These are phyloP conservation scores for Syrmaticus mikado DNA, from an alignment of 2,113 vertebrate species.

Conservation along the genomic window DNA sequence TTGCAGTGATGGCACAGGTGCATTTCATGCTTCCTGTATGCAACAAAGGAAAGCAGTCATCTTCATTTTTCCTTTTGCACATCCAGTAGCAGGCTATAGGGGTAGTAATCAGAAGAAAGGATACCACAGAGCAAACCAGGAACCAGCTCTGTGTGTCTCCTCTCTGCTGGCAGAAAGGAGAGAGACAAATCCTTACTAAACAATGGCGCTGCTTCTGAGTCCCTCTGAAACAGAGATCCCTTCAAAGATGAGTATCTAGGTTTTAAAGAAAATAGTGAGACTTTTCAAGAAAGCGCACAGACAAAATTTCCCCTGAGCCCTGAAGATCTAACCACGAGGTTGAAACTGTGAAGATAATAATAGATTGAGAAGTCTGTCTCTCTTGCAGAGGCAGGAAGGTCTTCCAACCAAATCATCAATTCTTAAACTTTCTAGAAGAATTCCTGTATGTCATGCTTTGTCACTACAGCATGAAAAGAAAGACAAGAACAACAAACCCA, in stretches of 20 bases:
- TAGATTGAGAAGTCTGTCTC: not conserved
- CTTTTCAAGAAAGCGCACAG: not conserved
- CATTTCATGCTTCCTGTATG: not conserved
- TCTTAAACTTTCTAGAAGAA: not conserved
- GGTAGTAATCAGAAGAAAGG: not conserved
- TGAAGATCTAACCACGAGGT: not conserved
- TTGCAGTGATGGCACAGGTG: not conserved
- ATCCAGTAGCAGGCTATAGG: not conserved
- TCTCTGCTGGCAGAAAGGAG: not conserved
- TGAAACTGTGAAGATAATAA: not conserved
- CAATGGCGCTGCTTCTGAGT: not conserved
- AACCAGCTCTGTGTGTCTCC: not conserved
- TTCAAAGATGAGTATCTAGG: not conserved
- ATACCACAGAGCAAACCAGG: not conserved
- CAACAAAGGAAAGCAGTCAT: not conserved
- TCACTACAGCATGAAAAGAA: not conserved
- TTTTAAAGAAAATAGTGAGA: not conserved
- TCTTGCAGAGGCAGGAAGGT: not conserved
- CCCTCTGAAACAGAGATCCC: not conserved
- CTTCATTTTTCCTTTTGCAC: not conserved
- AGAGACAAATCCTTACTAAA: not conserved
- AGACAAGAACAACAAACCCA: not conserved
- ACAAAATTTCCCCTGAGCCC: not conserved
- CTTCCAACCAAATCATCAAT: not conserved
- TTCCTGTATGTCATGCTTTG: not conserved